Base-by-base conservation (phyloP, 2,113 vertebrate species). In the Melanerpes aurifrons region DNA sequence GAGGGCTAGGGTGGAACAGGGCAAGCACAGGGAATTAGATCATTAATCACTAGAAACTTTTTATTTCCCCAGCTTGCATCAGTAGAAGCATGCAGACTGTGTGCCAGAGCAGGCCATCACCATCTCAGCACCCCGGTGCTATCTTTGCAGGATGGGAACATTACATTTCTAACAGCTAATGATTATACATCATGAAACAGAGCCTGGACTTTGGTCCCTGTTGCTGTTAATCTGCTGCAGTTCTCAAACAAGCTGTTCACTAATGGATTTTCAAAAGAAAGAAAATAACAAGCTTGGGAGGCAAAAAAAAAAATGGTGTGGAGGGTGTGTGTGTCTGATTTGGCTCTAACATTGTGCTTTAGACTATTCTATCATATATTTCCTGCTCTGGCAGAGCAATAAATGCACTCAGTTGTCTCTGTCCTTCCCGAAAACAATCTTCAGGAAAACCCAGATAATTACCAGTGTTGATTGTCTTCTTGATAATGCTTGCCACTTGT, bases 401-500 rank as follows among this genome's bases (percentile, higher is more conserved):
- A 93, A 57, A 81, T 1, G 15, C 47, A 31, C 47, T 83, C 56
- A 57, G 25, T 63, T 45, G 73, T 78, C 91, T 93, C 87, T 81
- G 79, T 64, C 66, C 71, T 80, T 87, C 73, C 66, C 66, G 72
- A 62, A 74, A 82, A 66, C 15, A 86, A 72, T 58, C 59, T 50
- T 76, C 9, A 70, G 47, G 94, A 97, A 97, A 97, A 45, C 97
- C 73, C 64, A 82, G 26, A 11, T 50, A 84, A 92, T 96, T 97
- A 99, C 99, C 99, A 50, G 99, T 99, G 96, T 99, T 99, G 94
- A 99, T 97, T 50, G 99, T 98, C 96, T 99, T 99, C 98, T 99
- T 99, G 98, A 99, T 99, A 96, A 99, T 89, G 8, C 97, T 73
- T 0, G 99, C 99, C 48, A 99, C 99, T 98, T 99, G 99, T 53